Evolutionary conservation across 2,113 vertebrate species (phyloP).

Genomic region (Mystacornis crossleyi): DNA sequence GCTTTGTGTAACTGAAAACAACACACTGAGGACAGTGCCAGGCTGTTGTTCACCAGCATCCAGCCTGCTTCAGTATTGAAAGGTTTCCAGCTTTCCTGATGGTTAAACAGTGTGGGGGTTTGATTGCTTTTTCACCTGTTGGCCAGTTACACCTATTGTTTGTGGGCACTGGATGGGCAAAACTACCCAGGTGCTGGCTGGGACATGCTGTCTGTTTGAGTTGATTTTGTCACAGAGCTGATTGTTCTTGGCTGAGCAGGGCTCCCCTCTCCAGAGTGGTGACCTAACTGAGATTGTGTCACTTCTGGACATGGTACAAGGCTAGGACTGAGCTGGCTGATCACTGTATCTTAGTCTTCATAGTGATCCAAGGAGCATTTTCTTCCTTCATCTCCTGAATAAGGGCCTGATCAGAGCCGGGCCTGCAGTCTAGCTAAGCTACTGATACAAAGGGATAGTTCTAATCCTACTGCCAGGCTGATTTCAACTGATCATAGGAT

Average conservation of each 20-base stretch:
- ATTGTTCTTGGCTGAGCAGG: not conserved
- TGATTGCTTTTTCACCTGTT: slow-evolving; percentile 10
- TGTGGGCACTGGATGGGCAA: not conserved
- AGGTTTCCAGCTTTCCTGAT: not conserved
- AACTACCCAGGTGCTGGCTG: not conserved
- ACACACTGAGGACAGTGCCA: not conserved
- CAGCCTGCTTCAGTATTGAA: not conserved
- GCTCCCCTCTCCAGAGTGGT: not conserved
- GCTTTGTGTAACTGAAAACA: not conserved
- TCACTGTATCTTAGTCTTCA: not conserved
- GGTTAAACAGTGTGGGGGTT: not conserved
- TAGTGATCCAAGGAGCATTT: not conserved
- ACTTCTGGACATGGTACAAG: not conserved
- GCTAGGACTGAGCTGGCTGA: not conserved
- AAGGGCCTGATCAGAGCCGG: not conserved
- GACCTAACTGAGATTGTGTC: not conserved
- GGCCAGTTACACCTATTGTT: not conserved
- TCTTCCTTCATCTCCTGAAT: not conserved
- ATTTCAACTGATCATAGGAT: not conserved
- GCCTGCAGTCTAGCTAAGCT: not conserved
- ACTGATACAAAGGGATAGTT: not conserved
- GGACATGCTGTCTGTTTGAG: not conserved
- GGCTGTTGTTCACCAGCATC: not conserved
- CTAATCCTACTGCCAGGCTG: not conserved
- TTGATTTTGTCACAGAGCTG: not conserved